These are phyloP conservation scores for Mastigias papua DNA, from an alignment of 30 jellyfish, hydroid and myxozoan genomes.

Conservation along the genomic window DNA sequence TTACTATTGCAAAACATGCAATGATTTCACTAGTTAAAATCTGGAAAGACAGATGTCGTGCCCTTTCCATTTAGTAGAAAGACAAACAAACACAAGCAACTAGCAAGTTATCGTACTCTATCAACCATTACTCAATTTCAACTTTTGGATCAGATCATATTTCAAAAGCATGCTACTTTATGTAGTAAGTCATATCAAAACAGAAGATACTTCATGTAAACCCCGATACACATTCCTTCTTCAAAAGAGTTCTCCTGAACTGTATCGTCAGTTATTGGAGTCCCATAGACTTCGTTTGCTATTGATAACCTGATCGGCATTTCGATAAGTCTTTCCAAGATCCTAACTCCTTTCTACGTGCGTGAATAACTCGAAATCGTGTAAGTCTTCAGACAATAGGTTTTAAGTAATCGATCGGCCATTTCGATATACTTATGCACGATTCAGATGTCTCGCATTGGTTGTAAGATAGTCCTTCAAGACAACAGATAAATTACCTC, in stretches of 20 bases:
- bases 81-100: too few species aligned
- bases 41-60: too few species aligned
- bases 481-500: background rate
- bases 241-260: background rate
- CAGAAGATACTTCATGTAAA: background rate
- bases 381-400: background rate
- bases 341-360: background rate
- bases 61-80: too few species aligned
- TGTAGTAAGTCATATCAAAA: background rate
- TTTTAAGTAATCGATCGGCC: background rate
- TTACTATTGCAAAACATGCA: too few species aligned
- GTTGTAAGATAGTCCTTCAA: too few species aligned
- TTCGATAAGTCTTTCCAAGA: background rate
- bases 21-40: too few species aligned
- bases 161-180: background rate
- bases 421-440: background rate
- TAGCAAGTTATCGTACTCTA: too few species aligned
- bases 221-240: background rate
- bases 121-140: too few species aligned
- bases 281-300: background rate
- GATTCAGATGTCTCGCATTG: background rate
- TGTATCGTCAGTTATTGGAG: background rate
- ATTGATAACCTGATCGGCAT: too few species aligned
- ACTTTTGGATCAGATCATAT: too few species aligned
- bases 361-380: background rate